These are phyloP conservation scores for Pandemis heparana DNA, from an alignment of 2,888 invertebrate species.

Conservation along the genomic window DNA sequence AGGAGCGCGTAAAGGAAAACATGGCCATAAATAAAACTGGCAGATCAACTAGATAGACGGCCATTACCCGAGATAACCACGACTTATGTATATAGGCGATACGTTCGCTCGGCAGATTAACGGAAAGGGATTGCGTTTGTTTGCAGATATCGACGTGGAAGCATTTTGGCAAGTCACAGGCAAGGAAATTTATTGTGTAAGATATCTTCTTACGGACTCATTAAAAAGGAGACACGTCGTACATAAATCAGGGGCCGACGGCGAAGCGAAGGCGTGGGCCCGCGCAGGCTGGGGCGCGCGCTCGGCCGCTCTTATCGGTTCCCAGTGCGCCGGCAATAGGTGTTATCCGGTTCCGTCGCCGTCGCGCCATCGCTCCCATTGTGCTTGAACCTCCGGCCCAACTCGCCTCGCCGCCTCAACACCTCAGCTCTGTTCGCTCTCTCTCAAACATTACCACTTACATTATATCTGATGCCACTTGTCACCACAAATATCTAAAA, in stretches of 20 bases:
- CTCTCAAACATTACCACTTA: conserved; percentile 68
- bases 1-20: conserved; percentile 85
- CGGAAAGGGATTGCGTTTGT: conserved; percentile 79
- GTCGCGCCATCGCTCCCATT: conserved; percentile 70
- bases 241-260: conserved; percentile 82
- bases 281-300: conserved; percentile 51
- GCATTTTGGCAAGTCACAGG: conserved; percentile 79
- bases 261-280: conserved; percentile 48
- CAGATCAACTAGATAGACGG: conserved; percentile 85
- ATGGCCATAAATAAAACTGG: conserved; percentile 85
- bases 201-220: conserved; percentile 85
- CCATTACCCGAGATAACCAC: conserved; percentile 83
- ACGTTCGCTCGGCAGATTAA: conserved; percentile 81
- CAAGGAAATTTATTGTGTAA: conserved; percentile 80
- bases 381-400: conserved; percentile 46
- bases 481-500: not conserved
- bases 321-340: conserved; percentile 80
- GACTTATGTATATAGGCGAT: conserved; percentile 78
- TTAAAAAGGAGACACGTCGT: conserved; percentile 85
- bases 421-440: conserved; percentile 51
- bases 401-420: conserved; percentile 25
- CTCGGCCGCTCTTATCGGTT: conserved; percentile 73
- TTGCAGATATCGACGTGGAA: conserved; percentile 82
- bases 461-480: conserved; percentile 61
- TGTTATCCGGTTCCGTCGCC: conserved; percentile 84